These are phyloP conservation scores for Heliconius hewitsoni DNA, from an alignment of 1,140 invertebrate genomes.

Conservation along the genomic window DNA sequence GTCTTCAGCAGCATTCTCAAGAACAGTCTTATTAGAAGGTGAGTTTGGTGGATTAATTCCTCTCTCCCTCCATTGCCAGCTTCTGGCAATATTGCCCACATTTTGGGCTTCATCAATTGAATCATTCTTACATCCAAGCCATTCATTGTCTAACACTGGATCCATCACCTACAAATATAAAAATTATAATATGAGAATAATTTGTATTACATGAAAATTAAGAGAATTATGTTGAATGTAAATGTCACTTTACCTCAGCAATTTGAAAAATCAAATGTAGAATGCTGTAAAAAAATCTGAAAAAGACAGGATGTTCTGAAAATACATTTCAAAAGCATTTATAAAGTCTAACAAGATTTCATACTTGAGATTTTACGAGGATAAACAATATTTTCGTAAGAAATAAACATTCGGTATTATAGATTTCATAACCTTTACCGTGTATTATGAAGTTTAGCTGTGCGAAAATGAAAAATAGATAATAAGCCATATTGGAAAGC, in stretches of 20 bases:
- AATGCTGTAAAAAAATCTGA: constrained; percentile 7
- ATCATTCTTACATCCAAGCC: constrained; percentile 67
- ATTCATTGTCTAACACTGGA: constrained; percentile 68
- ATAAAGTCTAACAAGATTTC: constrained; percentile 1
- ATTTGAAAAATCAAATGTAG: constrained; percentile 4
- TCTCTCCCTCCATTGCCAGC: constrained; percentile 70
- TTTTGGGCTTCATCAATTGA: constrained; percentile 59
- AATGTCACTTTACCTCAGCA: constrained; percentile 7
- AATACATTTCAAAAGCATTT: background rate
- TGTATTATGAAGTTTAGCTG: constrained; percentile 22
- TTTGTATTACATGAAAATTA: background rate
- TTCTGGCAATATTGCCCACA: constrained; percentile 65
- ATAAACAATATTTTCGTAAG: background rate
- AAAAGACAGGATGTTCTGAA: constrained; percentile 4
- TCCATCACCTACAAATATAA: constrained; percentile 59
- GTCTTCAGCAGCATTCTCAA: constrained; percentile 75
- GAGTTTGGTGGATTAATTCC: constrained; percentile 62
- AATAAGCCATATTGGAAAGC: constrained; percentile 71
- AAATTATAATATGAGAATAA: background rate
- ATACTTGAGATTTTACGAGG: background rate
- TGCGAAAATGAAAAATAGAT: constrained; percentile 21
- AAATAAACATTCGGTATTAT: constrained; percentile 2
- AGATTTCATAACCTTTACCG: constrained; percentile 7
- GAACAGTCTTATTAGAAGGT: constrained; percentile 64
- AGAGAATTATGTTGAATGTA: background rate